phyloP scores from a whole-genome alignment of 2,888 invertebrate species.

The Hirtodrosophila confusa region DNA sequence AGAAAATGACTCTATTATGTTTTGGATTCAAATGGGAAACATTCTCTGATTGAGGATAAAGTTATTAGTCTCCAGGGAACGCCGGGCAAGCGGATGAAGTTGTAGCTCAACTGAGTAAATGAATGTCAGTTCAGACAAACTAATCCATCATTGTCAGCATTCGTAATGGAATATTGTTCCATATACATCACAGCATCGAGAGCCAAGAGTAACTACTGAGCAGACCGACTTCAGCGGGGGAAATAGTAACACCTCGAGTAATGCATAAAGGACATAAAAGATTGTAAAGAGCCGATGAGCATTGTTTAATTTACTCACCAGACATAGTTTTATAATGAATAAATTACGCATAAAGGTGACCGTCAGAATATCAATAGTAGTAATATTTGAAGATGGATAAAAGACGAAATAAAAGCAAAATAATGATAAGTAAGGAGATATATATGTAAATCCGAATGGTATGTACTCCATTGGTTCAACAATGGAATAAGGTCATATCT shows the following conservation, averaged over 20 bases:
- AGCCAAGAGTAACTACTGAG: not conserved
- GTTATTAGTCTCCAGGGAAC: slow-evolving; percentile 67
- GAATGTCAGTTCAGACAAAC: slow-evolving; percentile 57
- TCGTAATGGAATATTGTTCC: slow-evolving; percentile 31
- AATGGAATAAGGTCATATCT: too few species aligned
- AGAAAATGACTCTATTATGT: slow-evolving; percentile 73
- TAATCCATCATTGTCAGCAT: slow-evolving; percentile 70
- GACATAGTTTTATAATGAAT: too few species aligned
- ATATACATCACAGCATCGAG: slow-evolving; percentile 5
- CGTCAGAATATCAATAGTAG: too few species aligned
- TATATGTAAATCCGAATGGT: too few species aligned
- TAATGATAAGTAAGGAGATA: too few species aligned
- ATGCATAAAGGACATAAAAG: not conserved
- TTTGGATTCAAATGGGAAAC: slow-evolving; percentile 37
- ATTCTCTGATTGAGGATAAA: slow-evolving; percentile 53
- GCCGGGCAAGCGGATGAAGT: slow-evolving; percentile 22
- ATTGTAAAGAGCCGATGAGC: not conserved
- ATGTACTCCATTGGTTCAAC: too few species aligned
- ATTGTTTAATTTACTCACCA: not conserved
- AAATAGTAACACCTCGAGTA: not conserved
- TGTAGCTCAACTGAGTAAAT: slow-evolving; percentile 47
- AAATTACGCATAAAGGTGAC: too few species aligned
- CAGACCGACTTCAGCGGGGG: not conserved
- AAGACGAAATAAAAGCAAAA: too few species aligned
- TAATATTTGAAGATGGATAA: too few species aligned